Evolutionary conservation across 2,888 invertebrate species (phyloP).

Genomic region (Drosophila rubida): DNA sequence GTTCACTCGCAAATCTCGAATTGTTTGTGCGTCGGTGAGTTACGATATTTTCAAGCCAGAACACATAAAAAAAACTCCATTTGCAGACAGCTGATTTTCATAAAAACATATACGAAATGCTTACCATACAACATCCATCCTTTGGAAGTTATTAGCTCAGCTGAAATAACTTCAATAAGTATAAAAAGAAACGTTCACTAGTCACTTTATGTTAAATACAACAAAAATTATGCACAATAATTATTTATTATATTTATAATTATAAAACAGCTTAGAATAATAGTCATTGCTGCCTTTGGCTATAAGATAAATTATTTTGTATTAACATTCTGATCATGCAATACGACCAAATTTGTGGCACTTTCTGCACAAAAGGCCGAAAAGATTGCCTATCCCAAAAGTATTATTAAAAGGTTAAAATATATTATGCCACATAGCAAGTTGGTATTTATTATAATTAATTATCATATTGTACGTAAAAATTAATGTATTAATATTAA

Average conservation of each 20-base stretch:
- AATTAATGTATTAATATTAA: conserved; percentile 74
- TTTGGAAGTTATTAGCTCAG: conserved; percentile 18
- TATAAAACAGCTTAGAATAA: conserved; percentile 31
- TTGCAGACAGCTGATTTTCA: too few relatives aligned
- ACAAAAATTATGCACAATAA: not conserved
- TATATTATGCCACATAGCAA: conserved; percentile 73
- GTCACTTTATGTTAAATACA: conserved; percentile 63
- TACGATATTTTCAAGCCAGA: too few relatives aligned
- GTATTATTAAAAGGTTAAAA: conserved; percentile 73
- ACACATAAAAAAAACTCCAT: too few relatives aligned
- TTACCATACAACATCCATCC: not conserved
- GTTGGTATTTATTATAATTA: conserved; percentile 80
- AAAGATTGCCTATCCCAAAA: conserved; percentile 69
- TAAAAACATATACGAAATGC: too few relatives aligned
- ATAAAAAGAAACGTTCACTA: conserved; percentile 74
- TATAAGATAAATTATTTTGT: conserved; percentile 58
- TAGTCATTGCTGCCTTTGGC: too few relatives aligned
- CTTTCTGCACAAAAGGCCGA: conserved; percentile 45
- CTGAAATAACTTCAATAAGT: conserved; percentile 37
- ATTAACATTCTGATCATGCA: conserved; percentile 60
- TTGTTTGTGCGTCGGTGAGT: too few relatives aligned
- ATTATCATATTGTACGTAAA: conserved; percentile 69
- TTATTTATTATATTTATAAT: conserved; percentile 21
- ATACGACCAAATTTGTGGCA: conserved; percentile 46
- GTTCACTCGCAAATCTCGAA: too few relatives aligned